phyloP scores from a whole-genome alignment of 2,797 vertebrate species.

The Hoplostethus atlanticus region DNA sequence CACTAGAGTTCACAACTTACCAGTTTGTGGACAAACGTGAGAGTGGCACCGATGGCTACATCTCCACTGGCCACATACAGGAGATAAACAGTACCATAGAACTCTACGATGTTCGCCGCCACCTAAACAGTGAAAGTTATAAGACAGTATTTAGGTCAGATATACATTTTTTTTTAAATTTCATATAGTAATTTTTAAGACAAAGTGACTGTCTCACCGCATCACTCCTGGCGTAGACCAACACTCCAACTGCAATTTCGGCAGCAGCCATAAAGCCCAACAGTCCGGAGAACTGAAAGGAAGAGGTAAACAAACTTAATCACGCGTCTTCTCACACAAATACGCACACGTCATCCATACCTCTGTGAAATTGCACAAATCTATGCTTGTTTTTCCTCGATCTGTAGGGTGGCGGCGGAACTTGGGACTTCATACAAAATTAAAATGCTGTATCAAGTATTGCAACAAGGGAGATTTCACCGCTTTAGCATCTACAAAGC shows the following conservation, averaged over 20 bases:
- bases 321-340: not conserved
- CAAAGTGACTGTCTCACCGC: slow-evolving; percentile 54
- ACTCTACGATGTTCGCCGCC: not conserved
- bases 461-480: too few species aligned
- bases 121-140: slow-evolving; percentile 57
- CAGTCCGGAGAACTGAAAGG: slow-evolving; percentile 64
- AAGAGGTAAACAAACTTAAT: not conserved
- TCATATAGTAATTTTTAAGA: not conserved
- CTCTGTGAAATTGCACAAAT: not conserved
- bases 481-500: not conserved
- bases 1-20: slow-evolving; percentile 48
- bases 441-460: too few species aligned
- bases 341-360: not conserved
- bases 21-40: slow-evolving; percentile 68
- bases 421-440: too few species aligned
- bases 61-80: slow-evolving; percentile 51
- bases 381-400: not conserved
- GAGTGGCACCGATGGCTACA: slow-evolving; percentile 52
- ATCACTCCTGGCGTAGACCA: slow-evolving; percentile 16
- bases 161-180: not conserved
- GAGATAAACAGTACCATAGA: slow-evolving; percentile 67
- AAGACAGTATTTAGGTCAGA: not conserved
- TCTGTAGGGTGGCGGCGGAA: too few species aligned
- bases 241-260: slow-evolving; percentile 43
- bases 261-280: slow-evolving; percentile 40